Conservation (phyloP, 2,113 vertebrate species). For the Phainopepla nitens region DNA sequence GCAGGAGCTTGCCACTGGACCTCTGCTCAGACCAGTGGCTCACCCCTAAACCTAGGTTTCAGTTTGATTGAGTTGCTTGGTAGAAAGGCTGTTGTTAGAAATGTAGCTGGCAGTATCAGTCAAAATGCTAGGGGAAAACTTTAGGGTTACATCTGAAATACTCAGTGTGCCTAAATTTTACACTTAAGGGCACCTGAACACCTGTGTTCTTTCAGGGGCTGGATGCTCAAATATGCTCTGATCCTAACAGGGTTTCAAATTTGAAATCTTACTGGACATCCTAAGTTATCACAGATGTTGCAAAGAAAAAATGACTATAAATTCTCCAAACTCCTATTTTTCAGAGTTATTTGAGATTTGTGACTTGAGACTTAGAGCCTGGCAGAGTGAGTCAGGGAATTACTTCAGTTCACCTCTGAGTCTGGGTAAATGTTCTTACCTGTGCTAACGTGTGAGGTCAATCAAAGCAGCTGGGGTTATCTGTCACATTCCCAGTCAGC, state of each 20-base stretch:
- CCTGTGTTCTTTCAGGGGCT: neutral
- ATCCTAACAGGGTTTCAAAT: neutral
- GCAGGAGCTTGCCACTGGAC: neutral
- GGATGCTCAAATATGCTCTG: neutral
- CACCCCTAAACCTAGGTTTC: neutral
- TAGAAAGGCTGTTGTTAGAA: neutral
- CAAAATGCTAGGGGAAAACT: neutral
- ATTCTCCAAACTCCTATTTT: neutral
- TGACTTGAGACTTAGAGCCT: neutral
- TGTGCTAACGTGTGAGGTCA: rapidly evolving
- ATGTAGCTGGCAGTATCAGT: neutral
- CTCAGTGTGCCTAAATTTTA: neutral
- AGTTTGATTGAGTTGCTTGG: neutral
- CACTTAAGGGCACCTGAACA: neutral
- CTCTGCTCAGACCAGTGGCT: neutral
- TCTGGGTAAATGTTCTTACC: neutral
- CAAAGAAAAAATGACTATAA: neutral
- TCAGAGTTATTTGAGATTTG: neutral
- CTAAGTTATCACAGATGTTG: neutral
- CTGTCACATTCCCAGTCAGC: neutral
- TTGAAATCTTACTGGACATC: neutral
- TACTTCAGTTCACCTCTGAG: neutral
- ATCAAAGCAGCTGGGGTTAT: neutral
- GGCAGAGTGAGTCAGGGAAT: neutral
- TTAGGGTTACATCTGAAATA: neutral